A percentile compares a stretch with the other conserved stretches of the same genome.
Evolutionary conservation across 2,113 vertebrate species (phyloP).

Genomic region (Heliornis fulica): DNA sequence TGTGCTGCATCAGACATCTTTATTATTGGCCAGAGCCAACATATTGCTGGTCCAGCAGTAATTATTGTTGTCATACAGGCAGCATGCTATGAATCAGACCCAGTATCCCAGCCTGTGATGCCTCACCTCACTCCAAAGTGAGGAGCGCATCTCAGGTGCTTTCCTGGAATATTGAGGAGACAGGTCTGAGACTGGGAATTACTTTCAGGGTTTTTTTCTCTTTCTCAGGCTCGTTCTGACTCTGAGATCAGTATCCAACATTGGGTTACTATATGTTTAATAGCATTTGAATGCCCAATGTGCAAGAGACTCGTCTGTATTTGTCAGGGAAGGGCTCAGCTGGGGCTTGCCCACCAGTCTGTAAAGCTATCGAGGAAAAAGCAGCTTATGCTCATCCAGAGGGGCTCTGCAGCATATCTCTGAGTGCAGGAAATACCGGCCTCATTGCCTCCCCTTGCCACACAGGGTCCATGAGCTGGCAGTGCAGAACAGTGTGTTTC

Average conservation of each 20-base stretch:
- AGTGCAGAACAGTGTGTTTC: background rate
- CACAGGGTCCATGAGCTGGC: accelerated
- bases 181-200: background rate
- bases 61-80: background rate
- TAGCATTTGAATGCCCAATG: background rate
- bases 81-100: background rate
- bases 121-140: background rate
- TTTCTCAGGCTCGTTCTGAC: background rate
- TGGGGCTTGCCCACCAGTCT: background rate
- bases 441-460: background rate
- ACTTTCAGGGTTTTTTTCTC: background rate
- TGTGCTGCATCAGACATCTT: background rate
- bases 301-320: background rate
- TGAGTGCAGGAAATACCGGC: background rate
- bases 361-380: background rate
- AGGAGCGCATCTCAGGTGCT: background rate
- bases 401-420: background rate
- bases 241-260: background rate
- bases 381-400: background rate
- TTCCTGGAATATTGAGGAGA: background rate
- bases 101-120: background rate
- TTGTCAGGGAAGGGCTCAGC: background rate
- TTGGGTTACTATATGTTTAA: background rate
- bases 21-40: background rate
- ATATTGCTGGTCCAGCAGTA: background rate